phyloP scores from a whole-genome alignment of 53 echinoderm and acorn worm genomes.

The Luidia sarsii region DNA sequence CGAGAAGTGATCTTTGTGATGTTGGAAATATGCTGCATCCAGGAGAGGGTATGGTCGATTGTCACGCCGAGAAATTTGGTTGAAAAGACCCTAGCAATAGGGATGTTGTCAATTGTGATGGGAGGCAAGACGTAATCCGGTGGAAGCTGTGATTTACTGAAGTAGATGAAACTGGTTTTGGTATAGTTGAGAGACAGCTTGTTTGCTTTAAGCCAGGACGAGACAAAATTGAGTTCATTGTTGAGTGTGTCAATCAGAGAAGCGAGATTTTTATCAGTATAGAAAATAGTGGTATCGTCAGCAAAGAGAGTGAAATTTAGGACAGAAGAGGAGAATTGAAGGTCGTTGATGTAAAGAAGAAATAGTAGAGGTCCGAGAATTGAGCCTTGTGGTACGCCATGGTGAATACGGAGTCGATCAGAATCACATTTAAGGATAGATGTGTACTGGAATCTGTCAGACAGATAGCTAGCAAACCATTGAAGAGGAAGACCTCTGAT shows the following conservation, averaged over 20 bases:
- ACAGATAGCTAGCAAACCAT: background rate
- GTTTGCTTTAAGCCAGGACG: conserved; percentile 24
- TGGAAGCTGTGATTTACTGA: background rate
- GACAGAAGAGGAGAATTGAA: background rate
- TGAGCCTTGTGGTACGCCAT: background rate
- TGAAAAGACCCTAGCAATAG: background rate
- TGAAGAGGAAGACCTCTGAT: background rate
- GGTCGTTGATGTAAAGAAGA: too few species aligned
- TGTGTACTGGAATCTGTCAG: background rate
- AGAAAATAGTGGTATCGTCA: conserved; percentile 1
- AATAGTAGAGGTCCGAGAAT: background rate
- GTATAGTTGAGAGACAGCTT: conserved; percentile 10
- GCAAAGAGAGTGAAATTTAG: background rate
- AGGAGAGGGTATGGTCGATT: conserved; percentile 2
- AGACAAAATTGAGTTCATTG: background rate
- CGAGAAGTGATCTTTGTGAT: background rate
- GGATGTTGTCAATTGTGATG: background rate
- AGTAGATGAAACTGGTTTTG: conserved; percentile 20
- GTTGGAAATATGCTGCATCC: conserved; percentile 4
- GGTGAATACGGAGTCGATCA: background rate
- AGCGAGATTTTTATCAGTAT: background rate
- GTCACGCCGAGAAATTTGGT: conserved; percentile 13
- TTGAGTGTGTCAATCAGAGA: conserved; percentile 14
- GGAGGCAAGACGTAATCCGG: background rate
- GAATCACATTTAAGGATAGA: background rate